Base-by-base conservation (phyloP, 2,888 invertebrate species). In the Linhomoeus sp. region DNA sequence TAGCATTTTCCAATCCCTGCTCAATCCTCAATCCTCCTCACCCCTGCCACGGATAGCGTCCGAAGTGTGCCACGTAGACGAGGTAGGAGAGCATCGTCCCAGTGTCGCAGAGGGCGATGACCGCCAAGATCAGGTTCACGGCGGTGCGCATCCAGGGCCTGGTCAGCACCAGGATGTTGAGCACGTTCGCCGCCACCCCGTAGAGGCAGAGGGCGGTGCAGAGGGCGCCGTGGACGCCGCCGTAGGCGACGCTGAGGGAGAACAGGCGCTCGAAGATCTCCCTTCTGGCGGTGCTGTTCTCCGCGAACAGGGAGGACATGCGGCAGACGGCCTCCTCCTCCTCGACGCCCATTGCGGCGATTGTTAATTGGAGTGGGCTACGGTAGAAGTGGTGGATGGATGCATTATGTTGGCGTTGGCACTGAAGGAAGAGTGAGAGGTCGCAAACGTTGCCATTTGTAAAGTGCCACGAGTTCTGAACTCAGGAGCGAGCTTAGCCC, bases 251-350 rank as follows among this genome's bases (percentile, higher is more conserved):
- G 17, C 23, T 7, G n/a, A 43, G 14, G 22, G 43, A 14, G 43
- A 17, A 19, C 20, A 43, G 23, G 7, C 43, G 9, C 20, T 43
- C 12, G 12, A 35, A 17, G 35, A 35, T 14, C 12, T 35, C 35
- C 35, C 17, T 12, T 14, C 12, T 35, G 35, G 12, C 12, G 12
- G 35, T 14, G 35, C 17, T 17, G 17, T 35, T 35, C 12, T 12
- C 35, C 12, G 35, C 12, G 35, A 35, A 17, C 35, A 35, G 35
- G 35, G 35, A 35, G 12, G 12, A 14, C 12, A 35, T 14, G 12
- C 12, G 1, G 51, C 62, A 19, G 36, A 45, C 42, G 37, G 38
- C 26, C 39, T 36, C 17, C 36, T 35, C 9, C 36, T 40, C 22
- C 22, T 40, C 12, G n/a, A n/a, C n/a, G n/a, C n/a, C n/a, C n/a